Evolutionary conservation across 2,888 invertebrate species (phyloP).

Genomic region (Cabera pusaria): DNA sequence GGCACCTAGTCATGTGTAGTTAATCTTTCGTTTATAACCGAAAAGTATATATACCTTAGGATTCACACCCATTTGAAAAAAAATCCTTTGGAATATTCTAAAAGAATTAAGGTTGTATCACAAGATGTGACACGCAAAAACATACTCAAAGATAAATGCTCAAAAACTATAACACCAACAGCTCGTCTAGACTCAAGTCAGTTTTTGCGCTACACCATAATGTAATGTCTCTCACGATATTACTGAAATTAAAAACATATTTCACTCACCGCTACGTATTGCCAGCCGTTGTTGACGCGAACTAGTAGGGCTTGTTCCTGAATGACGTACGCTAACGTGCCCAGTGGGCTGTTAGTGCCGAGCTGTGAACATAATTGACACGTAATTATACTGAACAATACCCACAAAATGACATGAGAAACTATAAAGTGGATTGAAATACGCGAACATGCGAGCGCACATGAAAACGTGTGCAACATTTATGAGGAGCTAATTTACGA

Average conservation of each 20-base stretch:
- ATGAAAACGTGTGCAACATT: constrained; percentile 2
- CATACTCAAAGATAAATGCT: too few relatives aligned
- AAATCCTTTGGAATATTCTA: too few relatives aligned
- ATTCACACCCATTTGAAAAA: too few relatives aligned
- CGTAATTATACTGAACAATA: constrained; percentile 28
- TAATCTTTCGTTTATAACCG: too few relatives aligned
- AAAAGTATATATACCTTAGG: too few relatives aligned
- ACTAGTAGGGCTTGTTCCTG: constrained; percentile 96
- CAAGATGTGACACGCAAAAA: too few relatives aligned
- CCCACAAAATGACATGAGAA: constrained; percentile 19
- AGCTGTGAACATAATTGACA: constrained; percentile 49
- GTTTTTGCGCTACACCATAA: not conserved
- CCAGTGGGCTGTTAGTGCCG: constrained; percentile 84
- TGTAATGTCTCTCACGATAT: constrained; percentile 4
- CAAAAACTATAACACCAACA: too few relatives aligned
- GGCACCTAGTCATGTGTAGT: too few relatives aligned
- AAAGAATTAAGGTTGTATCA: too few relatives aligned
- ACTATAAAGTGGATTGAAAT: constrained; percentile 17
- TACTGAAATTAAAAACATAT: constrained; percentile 20
- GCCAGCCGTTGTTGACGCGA: constrained; percentile 96
- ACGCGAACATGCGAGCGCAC: constrained; percentile 6
- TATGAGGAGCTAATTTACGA: not conserved
- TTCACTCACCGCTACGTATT: constrained; percentile 93
- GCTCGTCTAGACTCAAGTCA: too few relatives aligned
- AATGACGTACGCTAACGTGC: constrained; percentile 95